phyloP scores from a whole-genome alignment of 1,140 invertebrate species.

The Antheraea pernyi region DNA sequence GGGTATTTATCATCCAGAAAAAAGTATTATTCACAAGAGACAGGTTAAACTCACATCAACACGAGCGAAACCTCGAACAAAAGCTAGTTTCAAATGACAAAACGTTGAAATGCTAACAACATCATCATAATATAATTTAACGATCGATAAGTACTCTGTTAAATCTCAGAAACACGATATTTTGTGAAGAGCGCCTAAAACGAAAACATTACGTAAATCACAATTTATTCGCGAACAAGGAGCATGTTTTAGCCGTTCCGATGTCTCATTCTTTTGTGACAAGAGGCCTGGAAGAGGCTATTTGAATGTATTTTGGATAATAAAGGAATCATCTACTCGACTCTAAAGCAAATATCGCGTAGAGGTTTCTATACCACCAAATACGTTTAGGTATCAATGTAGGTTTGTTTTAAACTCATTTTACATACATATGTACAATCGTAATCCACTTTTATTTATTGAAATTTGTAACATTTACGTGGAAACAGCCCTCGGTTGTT shows the following conservation, averaged over 20 bases:
- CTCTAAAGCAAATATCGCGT: constrained; percentile 28
- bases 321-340: constrained; percentile 44
- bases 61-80: background rate
- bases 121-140: background rate
- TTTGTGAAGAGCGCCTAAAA: constrained; percentile 13
- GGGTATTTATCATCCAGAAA: too few relatives aligned
- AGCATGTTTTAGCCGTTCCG: constrained; percentile 48
- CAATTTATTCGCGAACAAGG: constrained; percentile 32
- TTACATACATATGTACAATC: too few relatives aligned
- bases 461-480: too few relatives aligned
- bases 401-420: constrained; percentile 5
- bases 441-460: too few relatives aligned
- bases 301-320: constrained; percentile 49
- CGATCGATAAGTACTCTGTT: background rate
- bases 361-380: background rate
- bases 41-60: too few relatives aligned
- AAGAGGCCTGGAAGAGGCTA: constrained; percentile 40
- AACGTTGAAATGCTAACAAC: background rate
- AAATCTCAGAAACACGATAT: constrained; percentile 10
- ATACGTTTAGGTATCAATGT: background rate
- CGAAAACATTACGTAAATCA: constrained; percentile 47
- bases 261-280: constrained; percentile 45
- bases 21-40: too few relatives aligned
- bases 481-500: too few relatives aligned
- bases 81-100: background rate